Base-by-base conservation (phyloP, 2,888 invertebrate genomes). In the Orthonychiurus folsomi region DNA sequence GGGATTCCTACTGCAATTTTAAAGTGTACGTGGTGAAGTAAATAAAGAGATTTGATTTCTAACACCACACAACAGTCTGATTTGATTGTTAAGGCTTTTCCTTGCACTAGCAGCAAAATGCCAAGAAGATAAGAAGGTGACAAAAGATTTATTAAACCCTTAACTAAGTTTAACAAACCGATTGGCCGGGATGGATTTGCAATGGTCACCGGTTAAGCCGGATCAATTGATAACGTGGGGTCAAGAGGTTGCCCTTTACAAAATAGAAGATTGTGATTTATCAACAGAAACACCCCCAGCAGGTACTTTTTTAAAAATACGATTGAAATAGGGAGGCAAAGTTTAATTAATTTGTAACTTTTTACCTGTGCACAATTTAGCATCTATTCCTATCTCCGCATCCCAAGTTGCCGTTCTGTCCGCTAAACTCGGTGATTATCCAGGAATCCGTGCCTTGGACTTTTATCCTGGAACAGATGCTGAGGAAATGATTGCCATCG, bases 191-290 rank as follows among this genome's bases (percentile, higher is more conserved):
- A 80, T 88, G 69, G 92, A 93, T 75, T 84, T 93, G 47, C 84
- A 87, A 74, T 94, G 93, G 93, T 89, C 92, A 28, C 92, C 92
- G 0, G 83, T 85, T 61, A 81, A 83, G 69, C 78, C 80, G 1
- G 85, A 93, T 74, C 89, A 88, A 76, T 93, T 93, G 75, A 85
- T 93, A 69, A 86, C 91, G 58, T 93, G 92, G 88, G 90, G 92
- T 52, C 86, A 91, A 61, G 92, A 93, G 75, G 86, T 95, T 75
- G 87, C 84, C 77, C 80, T 94, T 59, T 93, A 93, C 76, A 75
- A 78, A 66, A 73, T 76, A 5, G 89, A 92, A 80, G 84, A 88
- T 25, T 80, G 82, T 69, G 79, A 81, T 52, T 77, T 83, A 37
- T 82, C 82, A 76, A 84, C 86, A 71, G 80, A 81, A 55, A 79